A percentile compares a stretch with the other conserved stretches of the same genome.
phyloP scores from a whole-genome alignment of 2,113 vertebrate species.

The Nycticebus coucang region DNA sequence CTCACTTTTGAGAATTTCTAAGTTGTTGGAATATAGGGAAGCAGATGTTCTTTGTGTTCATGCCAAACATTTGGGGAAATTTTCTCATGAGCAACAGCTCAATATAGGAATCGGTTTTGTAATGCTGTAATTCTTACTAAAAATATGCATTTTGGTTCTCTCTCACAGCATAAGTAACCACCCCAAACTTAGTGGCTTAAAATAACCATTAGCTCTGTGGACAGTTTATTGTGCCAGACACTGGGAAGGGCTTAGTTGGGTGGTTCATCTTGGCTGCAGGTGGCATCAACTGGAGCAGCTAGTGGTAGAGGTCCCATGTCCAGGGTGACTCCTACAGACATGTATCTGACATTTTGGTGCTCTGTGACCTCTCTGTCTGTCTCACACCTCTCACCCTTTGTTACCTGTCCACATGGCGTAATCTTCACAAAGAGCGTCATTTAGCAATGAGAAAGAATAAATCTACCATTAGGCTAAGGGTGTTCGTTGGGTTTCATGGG shows the following conservation, averaged over 20 bases:
- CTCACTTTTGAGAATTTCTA: neutral
- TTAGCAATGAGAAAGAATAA: too few relatives aligned
- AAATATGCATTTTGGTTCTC: constrained; percentile 7
- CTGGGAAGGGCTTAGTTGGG: neutral
- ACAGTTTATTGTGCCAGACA: too few relatives aligned
- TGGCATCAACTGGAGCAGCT: neutral
- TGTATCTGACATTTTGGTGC: rapidly evolving
- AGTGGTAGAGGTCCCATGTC: neutral
- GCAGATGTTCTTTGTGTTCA: neutral
- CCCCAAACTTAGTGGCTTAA: neutral
- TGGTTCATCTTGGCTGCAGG: neutral
- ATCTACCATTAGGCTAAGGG: rapidly evolving
- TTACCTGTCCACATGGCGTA: neutral
- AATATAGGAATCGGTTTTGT: constrained; percentile 32
- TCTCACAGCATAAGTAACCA: neutral
- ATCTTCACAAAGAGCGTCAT: too few relatives aligned
- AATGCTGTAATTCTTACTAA: constrained; percentile 71
- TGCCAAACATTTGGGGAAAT: constrained; percentile 29
- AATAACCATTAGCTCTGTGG: neutral
- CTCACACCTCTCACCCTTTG: neutral
- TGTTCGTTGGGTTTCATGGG: neutral
- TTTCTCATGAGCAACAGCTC: constrained; percentile 46
- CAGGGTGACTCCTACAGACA: neutral
- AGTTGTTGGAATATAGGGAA: neutral
- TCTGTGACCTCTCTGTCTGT: neutral